Conservation (phyloP, 1,140 invertebrate genomes). For the Chlorops oryzae region DNA sequence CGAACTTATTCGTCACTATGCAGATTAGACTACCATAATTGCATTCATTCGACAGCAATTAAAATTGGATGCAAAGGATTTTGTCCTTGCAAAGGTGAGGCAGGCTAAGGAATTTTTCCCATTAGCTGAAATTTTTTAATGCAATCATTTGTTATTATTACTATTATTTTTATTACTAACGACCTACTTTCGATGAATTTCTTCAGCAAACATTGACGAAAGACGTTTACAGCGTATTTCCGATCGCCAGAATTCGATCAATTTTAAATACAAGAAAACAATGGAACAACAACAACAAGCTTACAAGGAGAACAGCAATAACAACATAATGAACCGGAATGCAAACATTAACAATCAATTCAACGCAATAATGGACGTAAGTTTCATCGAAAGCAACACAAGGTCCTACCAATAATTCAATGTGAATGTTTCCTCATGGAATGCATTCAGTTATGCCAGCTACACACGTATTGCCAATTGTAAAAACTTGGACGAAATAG, state of each 20-base stretch:
- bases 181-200: too few species aligned
- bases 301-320: conserved; percentile 44
- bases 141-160: conserved; percentile 29
- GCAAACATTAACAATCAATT: conserved; percentile 43
- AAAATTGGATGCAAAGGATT: conserved; percentile 79
- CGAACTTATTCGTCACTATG: conserved; percentile 87
- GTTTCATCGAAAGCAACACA: conserved; percentile 9
- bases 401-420: too few species aligned
- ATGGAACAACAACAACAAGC: conserved; percentile 38
- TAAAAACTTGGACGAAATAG: too few species aligned
- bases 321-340: conserved; percentile 42
- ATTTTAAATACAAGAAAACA: conserved; percentile 60
- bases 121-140: conserved; percentile 1
- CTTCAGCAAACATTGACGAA: conserved; percentile 53
- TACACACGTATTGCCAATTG: too few species aligned
- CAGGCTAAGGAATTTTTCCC: background rate
- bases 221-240: conserved; percentile 57
- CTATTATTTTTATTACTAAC: too few species aligned
- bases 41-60: conserved; percentile 71
- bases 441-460: too few species aligned
- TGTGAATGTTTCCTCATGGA: too few species aligned
- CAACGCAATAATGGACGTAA: conserved; percentile 47
- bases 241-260: conserved; percentile 57
- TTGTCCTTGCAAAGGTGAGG: conserved; percentile 70
- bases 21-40: conserved; percentile 85